These are phyloP conservation scores for Pipa parva DNA, from an alignment of 2,113 vertebrate species.

Conservation along the genomic window DNA sequence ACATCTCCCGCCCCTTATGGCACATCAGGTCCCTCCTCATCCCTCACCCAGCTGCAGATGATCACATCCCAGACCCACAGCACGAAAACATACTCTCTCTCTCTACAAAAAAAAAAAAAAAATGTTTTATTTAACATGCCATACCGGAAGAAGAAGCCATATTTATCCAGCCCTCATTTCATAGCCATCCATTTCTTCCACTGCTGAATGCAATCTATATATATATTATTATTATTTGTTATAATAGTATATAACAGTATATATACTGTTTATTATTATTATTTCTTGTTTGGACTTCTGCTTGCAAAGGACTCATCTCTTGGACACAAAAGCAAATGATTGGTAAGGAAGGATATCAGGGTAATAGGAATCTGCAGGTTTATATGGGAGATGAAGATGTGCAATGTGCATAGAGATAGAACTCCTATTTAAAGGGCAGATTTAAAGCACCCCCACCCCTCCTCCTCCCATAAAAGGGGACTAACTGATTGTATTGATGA, in stretches of 20 bases:
- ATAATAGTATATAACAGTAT: not conserved
- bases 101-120: not conserved
- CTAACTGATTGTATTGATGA: too few species aligned
- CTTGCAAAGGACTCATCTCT: slow-evolving; percentile 2
- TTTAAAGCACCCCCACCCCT: too few species aligned
- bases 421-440: too few species aligned
- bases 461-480: too few species aligned
- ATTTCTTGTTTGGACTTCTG: not conserved
- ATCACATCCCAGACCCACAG: slow-evolving; percentile 8
- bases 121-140: slow-evolving; percentile 53
- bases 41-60: slow-evolving; percentile 23
- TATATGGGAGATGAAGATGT: not conserved
- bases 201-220: slow-evolving; percentile 44
- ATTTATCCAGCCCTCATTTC: slow-evolving; percentile 54
- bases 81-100: slow-evolving; percentile 4
- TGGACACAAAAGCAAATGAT: not conserved
- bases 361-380: too few species aligned
- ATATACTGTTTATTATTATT: not conserved
- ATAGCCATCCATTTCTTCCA: slow-evolving; percentile 66
- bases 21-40: slow-evolving; percentile 24
- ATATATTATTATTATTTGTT: too few species aligned
- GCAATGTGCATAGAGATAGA: too few species aligned
- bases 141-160: slow-evolving; percentile 66
- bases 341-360: slow-evolving; percentile 14
- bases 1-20: slow-evolving; percentile 47